Conservation (phyloP, 2,797 vertebrate genomes). For the Poliocrania exsul region DNA sequence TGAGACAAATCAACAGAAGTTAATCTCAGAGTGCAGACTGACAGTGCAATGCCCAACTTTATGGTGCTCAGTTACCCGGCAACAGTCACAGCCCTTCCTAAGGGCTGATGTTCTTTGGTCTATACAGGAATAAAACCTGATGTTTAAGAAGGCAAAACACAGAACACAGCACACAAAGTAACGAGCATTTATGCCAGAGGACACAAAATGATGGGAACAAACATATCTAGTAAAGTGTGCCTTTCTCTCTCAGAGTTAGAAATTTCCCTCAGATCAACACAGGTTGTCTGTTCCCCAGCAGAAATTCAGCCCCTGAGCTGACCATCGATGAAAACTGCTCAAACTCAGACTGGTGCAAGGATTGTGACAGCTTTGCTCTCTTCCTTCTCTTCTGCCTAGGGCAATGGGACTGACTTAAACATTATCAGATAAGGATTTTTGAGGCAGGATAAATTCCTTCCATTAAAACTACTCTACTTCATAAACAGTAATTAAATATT, state of each 20-base stretch:
- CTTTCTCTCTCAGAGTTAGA: neutral
- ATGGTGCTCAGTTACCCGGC: neutral
- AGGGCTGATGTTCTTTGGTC: neutral
- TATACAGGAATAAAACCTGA: neutral
- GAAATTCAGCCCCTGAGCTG: neutral
- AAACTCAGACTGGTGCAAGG: neutral
- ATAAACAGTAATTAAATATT: neutral
- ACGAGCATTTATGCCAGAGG: neutral
- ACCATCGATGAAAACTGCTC: neutral
- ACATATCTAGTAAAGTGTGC: neutral
- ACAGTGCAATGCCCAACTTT: neutral
- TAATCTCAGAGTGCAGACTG: neutral
- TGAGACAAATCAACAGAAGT: neutral
- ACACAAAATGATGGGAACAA: neutral
- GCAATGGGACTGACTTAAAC: neutral
- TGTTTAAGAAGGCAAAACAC: neutral
- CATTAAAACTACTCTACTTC: neutral
- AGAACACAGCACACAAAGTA: neutral
- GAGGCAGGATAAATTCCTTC: neutral
- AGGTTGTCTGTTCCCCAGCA: neutral
- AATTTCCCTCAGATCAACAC: neutral
- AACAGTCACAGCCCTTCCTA: neutral
- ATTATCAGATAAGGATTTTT: neutral
- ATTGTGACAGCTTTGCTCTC: rapidly evolving
- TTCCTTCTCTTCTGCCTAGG: neutral